Conservation (phyloP, 1,140 invertebrate genomes). For the Procambarus clarkii region DNA sequence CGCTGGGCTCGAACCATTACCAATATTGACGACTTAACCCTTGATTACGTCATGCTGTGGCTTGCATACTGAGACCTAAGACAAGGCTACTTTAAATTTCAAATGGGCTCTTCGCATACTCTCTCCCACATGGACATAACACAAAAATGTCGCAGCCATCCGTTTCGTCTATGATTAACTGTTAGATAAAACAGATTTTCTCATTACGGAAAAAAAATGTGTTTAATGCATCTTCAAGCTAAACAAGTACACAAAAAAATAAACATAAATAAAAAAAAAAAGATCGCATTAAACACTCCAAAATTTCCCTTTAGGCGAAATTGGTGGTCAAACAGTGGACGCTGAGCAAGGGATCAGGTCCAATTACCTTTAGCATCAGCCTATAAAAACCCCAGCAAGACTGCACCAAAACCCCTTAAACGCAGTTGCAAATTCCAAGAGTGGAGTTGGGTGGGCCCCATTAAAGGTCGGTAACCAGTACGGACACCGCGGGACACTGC, state of each 20-base stretch:
- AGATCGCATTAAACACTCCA: not conserved
- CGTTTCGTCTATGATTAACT: too few species aligned
- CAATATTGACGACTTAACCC: not conserved
- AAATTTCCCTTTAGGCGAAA: not conserved
- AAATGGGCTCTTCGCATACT: not conserved
- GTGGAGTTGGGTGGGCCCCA: not conserved
- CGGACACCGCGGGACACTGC: constrained; percentile 7
- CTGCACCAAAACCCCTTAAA: not conserved
- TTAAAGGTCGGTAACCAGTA: not conserved
- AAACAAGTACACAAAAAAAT: too few species aligned
- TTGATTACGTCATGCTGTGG: not conserved
- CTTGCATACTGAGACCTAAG: not conserved
- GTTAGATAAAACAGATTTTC: too few species aligned
- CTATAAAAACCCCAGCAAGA: not conserved
- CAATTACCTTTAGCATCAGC: not conserved
- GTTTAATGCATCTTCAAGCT: too few species aligned
- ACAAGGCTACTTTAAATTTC: not conserved
- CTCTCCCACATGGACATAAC: not conserved
- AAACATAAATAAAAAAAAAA: too few species aligned
- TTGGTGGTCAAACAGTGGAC: not conserved
- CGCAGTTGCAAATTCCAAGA: not conserved
- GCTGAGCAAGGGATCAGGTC: not conserved
- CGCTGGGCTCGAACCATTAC: not conserved
- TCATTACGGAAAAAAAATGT: too few species aligned
- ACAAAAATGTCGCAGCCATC: too few species aligned